Evolutionary conservation across 2,888 invertebrate species (phyloP), one percentile per base, ranked within the genome.

Genomic region (Caenorhabditis auriculariae): DNA sequence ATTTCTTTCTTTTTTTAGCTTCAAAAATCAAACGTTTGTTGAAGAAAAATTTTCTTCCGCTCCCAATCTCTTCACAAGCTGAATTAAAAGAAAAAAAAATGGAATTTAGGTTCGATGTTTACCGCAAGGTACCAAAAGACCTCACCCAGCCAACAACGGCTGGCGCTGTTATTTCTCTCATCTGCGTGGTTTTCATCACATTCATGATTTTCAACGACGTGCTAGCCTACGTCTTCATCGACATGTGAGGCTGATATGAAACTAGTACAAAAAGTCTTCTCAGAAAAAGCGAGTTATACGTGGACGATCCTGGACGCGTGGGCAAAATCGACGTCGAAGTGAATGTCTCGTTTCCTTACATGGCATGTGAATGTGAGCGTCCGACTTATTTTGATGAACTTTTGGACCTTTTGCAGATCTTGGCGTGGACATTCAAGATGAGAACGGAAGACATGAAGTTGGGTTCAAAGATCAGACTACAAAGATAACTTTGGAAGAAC

Each of bases 81-180:
- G n/a, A n/a, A n/a, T n/a, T n/a, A n/a, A n/a, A n/a, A n/a, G n/a
- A n/a, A n/a, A n/a, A n/a, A n/a, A n/a, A n/a, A n/a, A n/a, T n/a
- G n/a, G n/a, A n/a, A n/a, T n/a, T n/a, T n/a, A 86, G 86, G 74
- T 83, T 87, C 60, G 87, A 87, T 68, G 84, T 87, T 45, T 87
- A 87, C 72, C 83, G 87, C n/a, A 87, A 87, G 75, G 83, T 87
- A 17, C 86, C 86, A 0, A 86, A 86, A 72, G 87, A 87, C 75
- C 81, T 87, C 55, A 87, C 87, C 0, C 86, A 87, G 75, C 86
- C 87, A 0, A 87, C 87, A 1, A 65, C 84, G 2, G 66, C 57
- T 7, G 73, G 73, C 15, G 73, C 73, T 7, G 50, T 71, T 4
- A 71, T 73, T 28, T 77, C 71, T 3, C 70, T 75, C 7, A 41